Conservation (phyloP, 2,113 vertebrate genomes). For the Oncorhynchus kisutch region DNA sequence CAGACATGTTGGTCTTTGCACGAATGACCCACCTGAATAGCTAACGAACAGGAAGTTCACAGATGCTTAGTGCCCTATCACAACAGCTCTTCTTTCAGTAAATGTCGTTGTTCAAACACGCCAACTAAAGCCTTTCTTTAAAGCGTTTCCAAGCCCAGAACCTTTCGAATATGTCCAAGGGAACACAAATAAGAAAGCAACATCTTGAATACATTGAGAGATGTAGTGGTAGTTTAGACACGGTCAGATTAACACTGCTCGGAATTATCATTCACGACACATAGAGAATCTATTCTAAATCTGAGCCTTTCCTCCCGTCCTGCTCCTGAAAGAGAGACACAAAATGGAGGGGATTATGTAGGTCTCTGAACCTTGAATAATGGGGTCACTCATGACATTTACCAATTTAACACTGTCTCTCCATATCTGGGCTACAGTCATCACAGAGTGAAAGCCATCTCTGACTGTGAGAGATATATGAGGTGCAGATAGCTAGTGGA, state of each 20-base stretch:
- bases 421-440: slow-evolving; percentile 36
- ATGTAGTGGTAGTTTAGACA: neutral
- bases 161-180: slow-evolving; percentile 3
- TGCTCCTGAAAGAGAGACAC: slow-evolving; percentile 15
- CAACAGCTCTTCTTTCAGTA: slow-evolving; percentile 47
- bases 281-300: neutral
- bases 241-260: slow-evolving; percentile 13
- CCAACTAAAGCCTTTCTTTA: too few relatives aligned
- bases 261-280: slow-evolving; percentile 8
- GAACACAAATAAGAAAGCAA: neutral
- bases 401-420: slow-evolving; percentile 42
- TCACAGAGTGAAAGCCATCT: slow-evolving; percentile 28
- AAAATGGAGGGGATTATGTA: slow-evolving; percentile 31
- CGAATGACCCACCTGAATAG: slow-evolving; percentile 45
- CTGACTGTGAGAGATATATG: slow-evolving; percentile 32
- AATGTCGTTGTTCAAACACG: neutral
- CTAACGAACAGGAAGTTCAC: slow-evolving; percentile 44
- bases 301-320: slow-evolving; percentile 4
- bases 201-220: slow-evolving; percentile 40
- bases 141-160: neutral
- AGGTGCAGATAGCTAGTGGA: slow-evolving; percentile 40
- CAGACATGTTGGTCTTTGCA: slow-evolving; percentile 25
- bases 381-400: slow-evolving; percentile 40
- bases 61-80: slow-evolving; percentile 44
- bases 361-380: slow-evolving; percentile 8